Evolutionary conservation across 2,888 invertebrate genomes (phyloP).

Genomic region (Venustoraphidia nigricollis): DNA sequence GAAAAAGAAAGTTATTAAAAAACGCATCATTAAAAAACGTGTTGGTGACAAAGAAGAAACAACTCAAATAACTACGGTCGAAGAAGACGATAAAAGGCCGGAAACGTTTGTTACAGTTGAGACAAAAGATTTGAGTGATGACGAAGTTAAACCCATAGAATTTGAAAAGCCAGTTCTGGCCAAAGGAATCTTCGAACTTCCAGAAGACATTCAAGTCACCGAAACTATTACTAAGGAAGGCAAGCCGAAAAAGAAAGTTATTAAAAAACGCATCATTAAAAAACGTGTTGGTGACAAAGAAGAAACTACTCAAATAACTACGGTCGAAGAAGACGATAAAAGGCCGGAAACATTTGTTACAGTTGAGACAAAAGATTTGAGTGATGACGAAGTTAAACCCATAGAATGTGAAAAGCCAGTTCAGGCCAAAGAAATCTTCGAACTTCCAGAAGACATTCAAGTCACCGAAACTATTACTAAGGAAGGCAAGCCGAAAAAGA

Average conservation of each 20-base stretch:
- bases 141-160: conserved; percentile 10
- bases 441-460: conserved; percentile 7
- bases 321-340: conserved; percentile 25
- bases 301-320: conserved; percentile 26
- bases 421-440: conserved; percentile 11
- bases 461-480: conserved; percentile 14
- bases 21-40: conserved; percentile 22
- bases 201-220: conserved; percentile 21
- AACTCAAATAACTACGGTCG: conserved; percentile 22
- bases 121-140: conserved; percentile 7
- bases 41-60: conserved; percentile 20
- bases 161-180: conserved; percentile 2
- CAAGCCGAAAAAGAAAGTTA: conserved; percentile 18
- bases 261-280: conserved; percentile 20
- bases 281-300: conserved; percentile 19
- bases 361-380: conserved; percentile 14
- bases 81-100: conserved; percentile 23
- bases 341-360: conserved; percentile 23
- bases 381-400: not conserved
- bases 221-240: conserved; percentile 22
- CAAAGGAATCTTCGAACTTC: conserved; percentile 16
- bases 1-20: conserved; percentile 18
- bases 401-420: conserved; percentile 20
- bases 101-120: conserved; percentile 24
- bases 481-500: conserved; percentile 18